phyloP scores from a whole-genome alignment of 2,888 invertebrate species.

The Schrankia costaestrigalis region DNA sequence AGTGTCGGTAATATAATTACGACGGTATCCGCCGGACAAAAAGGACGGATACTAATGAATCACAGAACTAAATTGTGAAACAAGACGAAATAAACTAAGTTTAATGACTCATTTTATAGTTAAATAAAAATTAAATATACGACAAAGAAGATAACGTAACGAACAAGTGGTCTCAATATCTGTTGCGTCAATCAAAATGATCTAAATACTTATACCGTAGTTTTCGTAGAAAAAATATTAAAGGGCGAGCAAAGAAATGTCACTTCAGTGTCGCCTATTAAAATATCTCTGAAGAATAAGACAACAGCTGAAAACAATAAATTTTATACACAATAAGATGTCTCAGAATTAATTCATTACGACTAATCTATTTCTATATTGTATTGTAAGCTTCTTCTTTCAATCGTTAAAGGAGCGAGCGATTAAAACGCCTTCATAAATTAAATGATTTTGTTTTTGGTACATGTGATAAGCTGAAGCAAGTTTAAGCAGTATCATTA shows the following conservation, averaged over 20 bases:
- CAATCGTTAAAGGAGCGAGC: slow-evolving; percentile 30
- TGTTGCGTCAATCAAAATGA: slow-evolving; percentile 18
- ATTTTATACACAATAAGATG: slow-evolving; percentile 41
- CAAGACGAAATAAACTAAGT: slow-evolving; percentile 11
- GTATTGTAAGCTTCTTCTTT: slow-evolving; percentile 23
- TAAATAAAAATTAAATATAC: slow-evolving; percentile 3
- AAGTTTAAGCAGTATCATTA: background rate
- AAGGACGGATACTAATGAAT: slow-evolving; percentile 26
- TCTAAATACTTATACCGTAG: background rate
- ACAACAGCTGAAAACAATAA: slow-evolving; percentile 54
- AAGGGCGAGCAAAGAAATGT: slow-evolving; percentile 23
- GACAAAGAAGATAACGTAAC: slow-evolving; percentile 12
- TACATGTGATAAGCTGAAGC: slow-evolving; percentile 8
- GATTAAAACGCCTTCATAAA: slow-evolving; percentile 47
- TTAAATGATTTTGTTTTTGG: slow-evolving; percentile 29
- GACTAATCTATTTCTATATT: slow-evolving; percentile 37
- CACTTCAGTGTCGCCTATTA: slow-evolving; percentile 31
- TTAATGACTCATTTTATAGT: slow-evolving; percentile 16
- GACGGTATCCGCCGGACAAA: slow-evolving; percentile 9
- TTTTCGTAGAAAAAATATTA: slow-evolving; percentile 8
- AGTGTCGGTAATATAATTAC: slow-evolving; percentile 7
- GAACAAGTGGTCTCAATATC: slow-evolving; percentile 4
- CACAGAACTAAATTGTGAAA: slow-evolving; percentile 10
- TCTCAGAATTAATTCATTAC: slow-evolving; percentile 47
- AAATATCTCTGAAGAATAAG: slow-evolving; percentile 17